Evolutionary conservation across 2,888 invertebrate genomes (phyloP), one percentile per base, ranked within the genome.

Genomic region (Miltochrista miniata): DNA sequence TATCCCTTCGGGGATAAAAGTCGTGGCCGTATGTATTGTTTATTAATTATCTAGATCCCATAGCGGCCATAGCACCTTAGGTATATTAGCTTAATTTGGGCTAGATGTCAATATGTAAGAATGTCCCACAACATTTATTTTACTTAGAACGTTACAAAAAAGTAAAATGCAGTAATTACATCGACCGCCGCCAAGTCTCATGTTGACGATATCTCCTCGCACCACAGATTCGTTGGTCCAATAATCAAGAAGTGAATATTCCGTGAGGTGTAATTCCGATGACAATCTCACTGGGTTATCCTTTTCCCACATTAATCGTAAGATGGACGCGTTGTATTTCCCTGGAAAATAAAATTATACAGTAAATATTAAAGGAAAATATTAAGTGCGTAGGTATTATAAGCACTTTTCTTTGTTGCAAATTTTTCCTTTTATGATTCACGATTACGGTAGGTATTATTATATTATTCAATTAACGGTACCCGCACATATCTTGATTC

Each of bases 301-400:
- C 45, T 93, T 92, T 74, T 96, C 96, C 97, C 97, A 97, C 76
- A 93, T 93, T 14, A 97, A 79, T 11, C 94, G 87, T 70, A 97
- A 88, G 64, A 96, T 95, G 11, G 94, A 94, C 0, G 95, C 94
- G 74, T 96, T 96, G 83, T 96, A 95, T 73, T 96, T 96, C 97
- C 96, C 96, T 96, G 83, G 29, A 90, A 88, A 35, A 35, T 29
- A 7, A 2, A 13, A 44, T 44, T 35, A 31, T 10, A 11, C 31
- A 31, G 11, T 31, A 66, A 55, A 56, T 68, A 47, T 45, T 44
- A 46, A 60, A 65, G 63, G 63, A 63, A 70, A 64, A 57, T 36
- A 36, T 56, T 56, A 47, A 5, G 29, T 52, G 37, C 31, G 11
- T 31, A 8, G 8, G 31, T 31, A 5, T 2, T n/a, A 5, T 31